Percentiles rank a stretch among this genome's conserved stretches.
phyloP scores from a whole-genome alignment of 1,140 invertebrate species.

The Probaryconus sp. region DNA sequence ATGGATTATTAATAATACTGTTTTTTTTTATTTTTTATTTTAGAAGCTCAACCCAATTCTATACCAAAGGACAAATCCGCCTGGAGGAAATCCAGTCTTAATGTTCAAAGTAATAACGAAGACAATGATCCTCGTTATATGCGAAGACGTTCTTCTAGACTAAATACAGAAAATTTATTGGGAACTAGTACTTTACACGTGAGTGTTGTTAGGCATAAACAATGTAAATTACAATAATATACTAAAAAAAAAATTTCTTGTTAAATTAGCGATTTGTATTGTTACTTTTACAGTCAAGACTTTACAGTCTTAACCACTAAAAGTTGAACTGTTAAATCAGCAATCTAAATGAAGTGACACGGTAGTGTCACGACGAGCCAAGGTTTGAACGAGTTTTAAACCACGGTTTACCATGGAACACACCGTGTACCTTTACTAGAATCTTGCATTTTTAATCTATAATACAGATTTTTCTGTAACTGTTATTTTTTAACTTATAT shows the following conservation, averaged over 20 bases:
- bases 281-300: too few species aligned
- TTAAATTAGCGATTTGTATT: too few species aligned
- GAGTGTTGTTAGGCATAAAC: conserved; percentile 12
- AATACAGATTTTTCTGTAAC: conserved; percentile 3
- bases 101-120: conserved; percentile 82
- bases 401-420: too few species aligned
- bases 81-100: conserved; percentile 86
- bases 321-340: too few species aligned
- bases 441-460: too few species aligned
- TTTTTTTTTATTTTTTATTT: conserved; percentile 50
- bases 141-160: conserved; percentile 76
- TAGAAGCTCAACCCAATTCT: conserved; percentile 85
- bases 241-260: conserved; percentile 15
- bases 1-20: not conserved
- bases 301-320: too few species aligned
- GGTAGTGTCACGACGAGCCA: too few species aligned
- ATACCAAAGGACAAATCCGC: conserved; percentile 85
- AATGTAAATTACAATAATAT: not conserved
- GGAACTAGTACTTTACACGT: conserved; percentile 77
- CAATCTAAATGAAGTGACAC: too few species aligned
- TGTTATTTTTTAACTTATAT: not conserved
- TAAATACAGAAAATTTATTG: conserved; percentile 74
- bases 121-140: conserved; percentile 79
- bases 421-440: too few species aligned
- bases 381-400: too few species aligned